Conservation (phyloP, 2,797 vertebrate species). For the Gymnothorax reevesii region DNA sequence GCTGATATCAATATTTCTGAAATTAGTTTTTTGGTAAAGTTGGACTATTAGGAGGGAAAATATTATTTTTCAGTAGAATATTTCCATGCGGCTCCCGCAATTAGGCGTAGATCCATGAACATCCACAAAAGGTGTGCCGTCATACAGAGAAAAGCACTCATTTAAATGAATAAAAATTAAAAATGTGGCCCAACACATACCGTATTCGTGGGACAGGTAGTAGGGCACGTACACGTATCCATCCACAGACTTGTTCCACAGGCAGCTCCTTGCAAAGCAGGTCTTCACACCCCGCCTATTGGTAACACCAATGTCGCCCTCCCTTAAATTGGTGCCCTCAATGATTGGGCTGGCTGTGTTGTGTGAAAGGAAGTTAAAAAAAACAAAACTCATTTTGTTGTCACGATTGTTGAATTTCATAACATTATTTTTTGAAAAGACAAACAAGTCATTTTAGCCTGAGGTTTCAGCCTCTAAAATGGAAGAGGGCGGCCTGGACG, state of each 20-base stretch:
- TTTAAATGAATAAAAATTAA: background rate
- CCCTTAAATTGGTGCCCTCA: constrained; percentile 68
- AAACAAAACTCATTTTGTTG: background rate
- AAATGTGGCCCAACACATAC: constrained; percentile 57
- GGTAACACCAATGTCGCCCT: constrained; percentile 82
- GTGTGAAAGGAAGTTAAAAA: background rate
- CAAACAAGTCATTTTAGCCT: background rate
- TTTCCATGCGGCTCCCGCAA: background rate
- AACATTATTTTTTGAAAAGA: background rate
- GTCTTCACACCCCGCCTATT: constrained; percentile 68
- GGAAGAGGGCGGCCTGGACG: background rate
- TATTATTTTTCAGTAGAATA: background rate
- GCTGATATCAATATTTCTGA: background rate
- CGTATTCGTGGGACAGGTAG: constrained; percentile 70
- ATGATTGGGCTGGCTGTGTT: constrained; percentile 54
- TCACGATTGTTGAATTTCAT: background rate
- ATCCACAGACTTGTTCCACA: constrained; percentile 80
- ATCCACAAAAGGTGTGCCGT: background rate
- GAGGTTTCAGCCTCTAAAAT: background rate
- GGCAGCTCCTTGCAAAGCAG: constrained; percentile 77
- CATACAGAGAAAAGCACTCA: background rate
- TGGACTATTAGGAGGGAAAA: background rate
- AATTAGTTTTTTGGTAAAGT: background rate
- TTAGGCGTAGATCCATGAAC: background rate
- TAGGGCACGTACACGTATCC: constrained; percentile 81